Conservation (phyloP, 2,888 invertebrate genomes). For the Flexamia atlantica region DNA sequence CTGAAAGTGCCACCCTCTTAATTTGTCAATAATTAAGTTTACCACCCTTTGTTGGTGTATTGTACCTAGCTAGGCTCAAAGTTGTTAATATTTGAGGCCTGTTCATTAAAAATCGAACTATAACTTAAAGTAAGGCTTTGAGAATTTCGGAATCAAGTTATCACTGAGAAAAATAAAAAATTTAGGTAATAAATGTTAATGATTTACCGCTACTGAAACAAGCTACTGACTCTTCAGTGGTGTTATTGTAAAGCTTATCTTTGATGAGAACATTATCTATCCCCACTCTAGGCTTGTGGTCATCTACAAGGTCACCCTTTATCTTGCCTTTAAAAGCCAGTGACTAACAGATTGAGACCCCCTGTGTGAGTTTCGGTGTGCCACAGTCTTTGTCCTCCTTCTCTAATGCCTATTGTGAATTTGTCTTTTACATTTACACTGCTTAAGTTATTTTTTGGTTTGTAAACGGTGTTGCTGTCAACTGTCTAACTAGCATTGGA, state of each 20-base stretch:
- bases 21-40: too few relatives aligned
- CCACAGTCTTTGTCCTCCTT: conserved; percentile 5
- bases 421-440: conserved; percentile 36
- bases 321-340: conserved; percentile 19
- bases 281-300: not conserved
- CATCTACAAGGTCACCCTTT: not conserved
- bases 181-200: too few relatives aligned
- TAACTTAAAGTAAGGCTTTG: too few relatives aligned
- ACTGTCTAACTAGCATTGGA: conserved; percentile 32
- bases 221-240: too few relatives aligned
- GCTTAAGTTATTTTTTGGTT: conserved; percentile 39
- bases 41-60: too few relatives aligned
- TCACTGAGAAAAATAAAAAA: too few relatives aligned
- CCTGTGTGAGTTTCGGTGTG: conserved; percentile 17
- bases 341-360: not conserved
- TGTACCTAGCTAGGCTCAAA: too few relatives aligned
- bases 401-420: conserved; percentile 28
- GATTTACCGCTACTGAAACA: too few relatives aligned
- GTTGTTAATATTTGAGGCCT: too few relatives aligned
- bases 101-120: too few relatives aligned
- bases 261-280: not conserved
- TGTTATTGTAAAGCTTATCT: not conserved
- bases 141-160: too few relatives aligned
- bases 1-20: too few relatives aligned
- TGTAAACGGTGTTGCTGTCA: not conserved